Evolutionary conservation across 2,113 vertebrate species (phyloP).

Genomic region (Embiotoca jacksoni): DNA sequence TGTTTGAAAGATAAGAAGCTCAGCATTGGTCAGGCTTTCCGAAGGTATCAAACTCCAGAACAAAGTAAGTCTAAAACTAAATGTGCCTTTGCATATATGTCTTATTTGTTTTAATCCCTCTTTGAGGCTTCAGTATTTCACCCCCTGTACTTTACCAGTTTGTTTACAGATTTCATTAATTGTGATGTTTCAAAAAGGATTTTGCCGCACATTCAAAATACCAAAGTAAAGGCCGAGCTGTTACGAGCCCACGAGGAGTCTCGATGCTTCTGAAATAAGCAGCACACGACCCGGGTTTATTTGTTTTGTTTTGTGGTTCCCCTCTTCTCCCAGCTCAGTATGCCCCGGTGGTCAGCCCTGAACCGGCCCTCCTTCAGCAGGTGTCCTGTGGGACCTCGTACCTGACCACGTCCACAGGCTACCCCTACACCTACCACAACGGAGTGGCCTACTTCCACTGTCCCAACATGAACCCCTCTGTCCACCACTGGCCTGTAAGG

Average conservation of each 20-base stretch:
- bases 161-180: too few species aligned
- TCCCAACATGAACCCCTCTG: slow-evolving; percentile 77
- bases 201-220: neutral
- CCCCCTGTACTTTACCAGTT: too few species aligned
- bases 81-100: neutral
- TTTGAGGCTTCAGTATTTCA: neutral
- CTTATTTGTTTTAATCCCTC: neutral
- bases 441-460: slow-evolving; percentile 91
- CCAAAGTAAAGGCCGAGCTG: neutral
- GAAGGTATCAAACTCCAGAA: slow-evolving; percentile 84
- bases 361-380: slow-evolving; percentile 33
- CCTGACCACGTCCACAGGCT: slow-evolving; percentile 88
- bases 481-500: slow-evolving; percentile 84
- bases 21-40: slow-evolving; percentile 89
- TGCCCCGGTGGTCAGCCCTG: slow-evolving; percentile 55
- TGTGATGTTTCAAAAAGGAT: too few species aligned
- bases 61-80: slow-evolving; percentile 69
- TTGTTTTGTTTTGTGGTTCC: neutral
- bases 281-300: neutral
- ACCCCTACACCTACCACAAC: slow-evolving; percentile 90
- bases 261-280: too few species aligned
- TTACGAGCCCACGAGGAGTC: neutral
- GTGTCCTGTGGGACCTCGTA: slow-evolving; percentile 78
- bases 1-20: slow-evolving; percentile 88
- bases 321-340: slow-evolving; percentile 23